Evolutionary conservation across 2,888 invertebrate genomes (phyloP).

Genomic region (Bombylius major): DNA sequence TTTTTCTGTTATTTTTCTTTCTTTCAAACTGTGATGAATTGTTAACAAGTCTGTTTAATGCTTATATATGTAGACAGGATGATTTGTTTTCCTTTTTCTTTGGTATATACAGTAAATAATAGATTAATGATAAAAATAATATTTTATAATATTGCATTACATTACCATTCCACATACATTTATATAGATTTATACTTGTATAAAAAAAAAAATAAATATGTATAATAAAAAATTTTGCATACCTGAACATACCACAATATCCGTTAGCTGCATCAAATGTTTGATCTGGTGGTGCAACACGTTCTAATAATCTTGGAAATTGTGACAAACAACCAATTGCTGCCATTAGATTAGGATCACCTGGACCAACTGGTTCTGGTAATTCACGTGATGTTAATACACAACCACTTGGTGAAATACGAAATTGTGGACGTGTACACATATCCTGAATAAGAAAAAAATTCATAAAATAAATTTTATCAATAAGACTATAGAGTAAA

Average conservation of each 20-base stretch:
- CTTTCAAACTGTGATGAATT: too few species aligned
- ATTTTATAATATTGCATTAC: too few species aligned
- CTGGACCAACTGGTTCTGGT: slow-evolving; percentile 20
- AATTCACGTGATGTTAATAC: slow-evolving; percentile 17
- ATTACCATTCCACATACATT: too few species aligned
- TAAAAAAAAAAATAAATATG: background rate
- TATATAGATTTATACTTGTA: too few species aligned
- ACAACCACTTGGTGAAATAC: slow-evolving; percentile 16
- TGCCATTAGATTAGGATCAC: slow-evolving; percentile 48
- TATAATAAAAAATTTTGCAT: slow-evolving; percentile 12
- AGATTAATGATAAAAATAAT: too few species aligned
- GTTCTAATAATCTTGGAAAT: slow-evolving; percentile 52
- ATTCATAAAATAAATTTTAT: background rate
- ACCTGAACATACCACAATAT: slow-evolving; percentile 58
- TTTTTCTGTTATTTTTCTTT: too few species aligned
- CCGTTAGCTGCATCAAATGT: slow-evolving; percentile 43
- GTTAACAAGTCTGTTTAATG: too few species aligned
- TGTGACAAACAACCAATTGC: slow-evolving; percentile 53
- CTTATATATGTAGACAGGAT: too few species aligned
- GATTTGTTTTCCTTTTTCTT: too few species aligned
- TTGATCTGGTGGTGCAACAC: slow-evolving; percentile 53
- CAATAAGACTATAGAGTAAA: too few species aligned
- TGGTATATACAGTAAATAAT: too few species aligned
- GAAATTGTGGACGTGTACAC: slow-evolving; percentile 49
- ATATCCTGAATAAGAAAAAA: slow-evolving; percentile 42